Evolutionary conservation across 2,113 vertebrate species (phyloP).

Genomic region (Polypterus bichir): DNA sequence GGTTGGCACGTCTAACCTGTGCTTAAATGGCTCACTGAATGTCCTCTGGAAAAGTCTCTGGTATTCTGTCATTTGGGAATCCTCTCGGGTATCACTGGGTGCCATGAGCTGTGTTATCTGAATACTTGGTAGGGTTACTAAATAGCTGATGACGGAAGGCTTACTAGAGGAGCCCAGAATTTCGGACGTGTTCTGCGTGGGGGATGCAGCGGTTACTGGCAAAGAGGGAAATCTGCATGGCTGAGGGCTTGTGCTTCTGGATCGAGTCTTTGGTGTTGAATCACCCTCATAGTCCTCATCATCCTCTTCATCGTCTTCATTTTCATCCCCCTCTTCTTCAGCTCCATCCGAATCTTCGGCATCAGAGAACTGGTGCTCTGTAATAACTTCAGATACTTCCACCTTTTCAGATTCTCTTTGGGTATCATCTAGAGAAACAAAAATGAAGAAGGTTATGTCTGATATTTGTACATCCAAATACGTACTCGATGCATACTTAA

Average conservation of each 20-base stretch:
- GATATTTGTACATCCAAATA: too few species aligned
- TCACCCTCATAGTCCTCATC: slow-evolving; percentile 94
- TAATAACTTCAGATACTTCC: slow-evolving; percentile 49
- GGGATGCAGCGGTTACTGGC: slow-evolving; percentile 55
- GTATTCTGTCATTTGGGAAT: slow-evolving; percentile 62
- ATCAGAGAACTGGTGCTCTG: slow-evolving; percentile 91
- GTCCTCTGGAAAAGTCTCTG: slow-evolving; percentile 63
- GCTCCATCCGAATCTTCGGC: slow-evolving; percentile 80
- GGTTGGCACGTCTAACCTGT: slow-evolving; percentile 63
- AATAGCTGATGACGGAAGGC: slow-evolving; percentile 77
- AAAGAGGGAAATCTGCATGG: slow-evolving; percentile 70
- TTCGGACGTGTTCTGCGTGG: slow-evolving; percentile 42
- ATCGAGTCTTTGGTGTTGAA: slow-evolving; percentile 82
- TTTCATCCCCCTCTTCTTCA: slow-evolving; percentile 80
- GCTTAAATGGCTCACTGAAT: slow-evolving; percentile 59
- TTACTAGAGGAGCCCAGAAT: slow-evolving; percentile 48
- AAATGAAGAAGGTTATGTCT: slow-evolving; percentile 17
- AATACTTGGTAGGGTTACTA: slow-evolving; percentile 88
- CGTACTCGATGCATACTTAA: too few species aligned
- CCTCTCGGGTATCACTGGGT: slow-evolving; percentile 51
- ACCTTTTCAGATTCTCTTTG: slow-evolving; percentile 65
- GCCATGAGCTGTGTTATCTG: slow-evolving; percentile 78
- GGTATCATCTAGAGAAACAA: slow-evolving; percentile 51
- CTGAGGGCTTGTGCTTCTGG: slow-evolving; percentile 89
- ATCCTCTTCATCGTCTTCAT: slow-evolving; percentile 83